phyloP scores from a whole-genome alignment of 1,140 invertebrate genomes.

The Drosophila punjabiensis region DNA sequence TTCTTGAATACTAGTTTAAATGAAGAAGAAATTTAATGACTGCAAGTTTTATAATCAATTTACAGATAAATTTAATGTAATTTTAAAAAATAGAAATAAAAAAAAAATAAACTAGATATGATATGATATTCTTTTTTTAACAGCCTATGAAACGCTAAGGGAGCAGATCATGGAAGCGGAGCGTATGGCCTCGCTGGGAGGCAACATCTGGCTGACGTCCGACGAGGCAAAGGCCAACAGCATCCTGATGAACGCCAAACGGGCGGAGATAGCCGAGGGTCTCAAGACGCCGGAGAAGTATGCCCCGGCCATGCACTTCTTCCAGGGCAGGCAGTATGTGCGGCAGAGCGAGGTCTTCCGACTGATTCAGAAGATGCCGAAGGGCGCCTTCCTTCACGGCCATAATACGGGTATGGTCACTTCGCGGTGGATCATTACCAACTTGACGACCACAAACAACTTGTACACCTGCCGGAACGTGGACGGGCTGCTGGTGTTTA shows the following conservation, averaged over 20 bases:
- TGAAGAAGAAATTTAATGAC: accelerated
- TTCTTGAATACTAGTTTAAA: neutral
- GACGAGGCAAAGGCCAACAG: slow-evolving; percentile 81
- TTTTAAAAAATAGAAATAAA: neutral
- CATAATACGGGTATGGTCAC: slow-evolving; percentile 90
- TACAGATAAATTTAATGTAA: neutral
- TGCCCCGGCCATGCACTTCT: slow-evolving; percentile 89
- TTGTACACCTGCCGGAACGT: slow-evolving; percentile 89
- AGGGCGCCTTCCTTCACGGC: slow-evolving; percentile 90
- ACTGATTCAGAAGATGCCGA: slow-evolving; percentile 90
- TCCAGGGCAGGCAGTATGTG: slow-evolving; percentile 88
- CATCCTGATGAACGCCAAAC: slow-evolving; percentile 81
- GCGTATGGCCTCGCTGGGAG: slow-evolving; percentile 64
- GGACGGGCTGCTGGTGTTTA: slow-evolving; percentile 83
- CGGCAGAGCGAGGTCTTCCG: slow-evolving; percentile 89
- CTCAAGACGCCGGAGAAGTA: slow-evolving; percentile 79
- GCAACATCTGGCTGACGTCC: slow-evolving; percentile 72
- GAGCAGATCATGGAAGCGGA: slow-evolving; percentile 81
- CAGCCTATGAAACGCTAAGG: slow-evolving; percentile 72
- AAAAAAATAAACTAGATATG: neutral
- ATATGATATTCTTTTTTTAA: too few relatives aligned
- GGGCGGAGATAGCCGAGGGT: slow-evolving; percentile 75
- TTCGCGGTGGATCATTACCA: slow-evolving; percentile 88
- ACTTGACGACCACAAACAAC: slow-evolving; percentile 89
- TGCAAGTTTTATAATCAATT: neutral